Percentiles rank a stretch among this genome's conserved stretches.
Conservation (phyloP, 2,888 invertebrate genomes). For the Tenthredo notha region DNA sequence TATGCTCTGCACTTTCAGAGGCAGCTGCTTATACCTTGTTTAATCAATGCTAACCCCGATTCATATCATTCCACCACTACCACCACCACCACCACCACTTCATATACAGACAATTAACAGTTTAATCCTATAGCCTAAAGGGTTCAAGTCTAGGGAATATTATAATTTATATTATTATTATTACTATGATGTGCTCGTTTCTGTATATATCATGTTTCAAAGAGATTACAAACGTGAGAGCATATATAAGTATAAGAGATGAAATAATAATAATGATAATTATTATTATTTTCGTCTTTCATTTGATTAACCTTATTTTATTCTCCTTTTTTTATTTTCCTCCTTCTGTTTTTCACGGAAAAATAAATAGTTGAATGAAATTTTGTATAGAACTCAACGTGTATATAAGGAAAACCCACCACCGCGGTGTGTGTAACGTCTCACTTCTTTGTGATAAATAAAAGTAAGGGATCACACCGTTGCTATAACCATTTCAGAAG, state of each 20-base stretch:
- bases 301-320: background rate
- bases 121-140: conserved; percentile 7
- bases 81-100: background rate
- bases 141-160: background rate
- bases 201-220: background rate
- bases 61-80: background rate
- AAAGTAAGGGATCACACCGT: conserved; percentile 35
- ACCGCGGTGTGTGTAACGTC: conserved; percentile 30
- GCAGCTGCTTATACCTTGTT: conserved; percentile 10
- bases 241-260: background rate
- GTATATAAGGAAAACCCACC: background rate
- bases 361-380: background rate
- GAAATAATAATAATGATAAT: background rate
- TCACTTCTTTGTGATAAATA: conserved; percentile 46
- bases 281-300: background rate
- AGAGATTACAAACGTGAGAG: background rate
- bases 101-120: conserved; percentile 14
- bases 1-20: background rate
- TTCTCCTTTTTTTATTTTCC: background rate
- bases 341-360: background rate
- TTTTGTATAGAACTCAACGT: background rate
- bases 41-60: conserved; percentile 16
- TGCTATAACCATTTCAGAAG: conserved; percentile 36
- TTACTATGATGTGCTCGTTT: background rate
- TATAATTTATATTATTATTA: background rate